Percentiles rank a stretch among this genome's conserved stretches.
Conservation (phyloP, 2,113 vertebrate species). For the Octodon degus region DNA sequence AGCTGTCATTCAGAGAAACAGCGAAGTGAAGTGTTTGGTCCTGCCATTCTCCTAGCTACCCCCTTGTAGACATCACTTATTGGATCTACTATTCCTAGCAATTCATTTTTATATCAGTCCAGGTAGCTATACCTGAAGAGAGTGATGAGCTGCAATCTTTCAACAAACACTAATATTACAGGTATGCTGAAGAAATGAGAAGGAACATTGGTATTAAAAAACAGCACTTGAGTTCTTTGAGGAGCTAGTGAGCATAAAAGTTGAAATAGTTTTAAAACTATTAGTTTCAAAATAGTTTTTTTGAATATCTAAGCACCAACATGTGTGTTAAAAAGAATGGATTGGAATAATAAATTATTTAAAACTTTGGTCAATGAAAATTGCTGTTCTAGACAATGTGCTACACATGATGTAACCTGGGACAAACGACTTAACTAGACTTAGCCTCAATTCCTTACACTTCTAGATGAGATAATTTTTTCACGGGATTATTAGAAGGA, state of each 20-base stretch:
- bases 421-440: not conserved
- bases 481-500: not conserved
- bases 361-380: not conserved
- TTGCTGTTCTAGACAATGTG: not conserved
- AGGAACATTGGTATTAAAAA: not conserved
- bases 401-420: not conserved
- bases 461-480: not conserved
- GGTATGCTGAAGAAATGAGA: not conserved
- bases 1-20: not conserved
- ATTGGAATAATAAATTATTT: conserved; percentile 25
- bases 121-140: not conserved
- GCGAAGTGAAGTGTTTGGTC: not conserved
- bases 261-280: not conserved
- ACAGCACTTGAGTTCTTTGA: not conserved
- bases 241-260: not conserved
- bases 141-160: not conserved
- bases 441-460: not conserved
- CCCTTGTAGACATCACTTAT: not conserved
- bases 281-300: not conserved
- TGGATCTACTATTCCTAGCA: not conserved
- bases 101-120: not conserved
- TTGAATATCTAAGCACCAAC: not conserved
- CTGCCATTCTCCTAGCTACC: not conserved
- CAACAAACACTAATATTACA: not conserved
- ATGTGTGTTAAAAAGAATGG: conserved; percentile 4